Conservation (phyloP, 92 coral and sea anemone genomes). For the Actinernus sp. region DNA sequence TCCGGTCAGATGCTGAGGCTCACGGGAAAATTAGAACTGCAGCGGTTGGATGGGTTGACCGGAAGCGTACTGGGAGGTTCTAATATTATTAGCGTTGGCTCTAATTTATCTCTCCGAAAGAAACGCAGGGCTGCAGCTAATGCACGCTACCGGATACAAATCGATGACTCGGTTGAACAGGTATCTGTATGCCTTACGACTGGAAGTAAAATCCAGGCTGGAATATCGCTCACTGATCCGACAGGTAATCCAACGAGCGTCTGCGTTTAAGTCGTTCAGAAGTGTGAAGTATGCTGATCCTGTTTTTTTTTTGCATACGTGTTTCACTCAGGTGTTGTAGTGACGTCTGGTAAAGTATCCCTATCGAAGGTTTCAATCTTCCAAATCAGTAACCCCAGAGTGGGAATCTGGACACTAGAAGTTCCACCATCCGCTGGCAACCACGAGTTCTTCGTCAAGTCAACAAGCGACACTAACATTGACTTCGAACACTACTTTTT, state of each 20-base stretch:
- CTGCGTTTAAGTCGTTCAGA: not conserved
- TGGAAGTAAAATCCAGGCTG: conserved; percentile 21
- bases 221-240: conserved; percentile 40
- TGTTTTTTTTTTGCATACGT: not conserved
- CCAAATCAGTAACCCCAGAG: conserved; percentile 63
- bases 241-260: conserved; percentile 18
- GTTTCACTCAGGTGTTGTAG: conserved; percentile 4
- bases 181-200: conserved; percentile 49
- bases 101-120: conserved; percentile 55
- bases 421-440: conserved; percentile 62
- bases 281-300: conserved; percentile 6
- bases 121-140: conserved; percentile 47
- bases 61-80: conserved; percentile 81
- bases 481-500: conserved; percentile 79
- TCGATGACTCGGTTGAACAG: conserved; percentile 87
- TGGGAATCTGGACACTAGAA: conserved; percentile 81
- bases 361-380: conserved; percentile 68
- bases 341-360: conserved; percentile 63
- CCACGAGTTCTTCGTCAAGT: conserved; percentile 74
- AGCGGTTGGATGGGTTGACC: conserved; percentile 65
- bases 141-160: conserved; percentile 41
- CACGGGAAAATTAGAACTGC: conserved; percentile 51
- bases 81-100: conserved; percentile 65
- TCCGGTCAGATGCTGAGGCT: conserved; percentile 73
- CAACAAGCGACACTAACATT: conserved; percentile 75